Conservation (phyloP, 2,797 vertebrate genomes). For the Hemitrygon akajei region DNA sequence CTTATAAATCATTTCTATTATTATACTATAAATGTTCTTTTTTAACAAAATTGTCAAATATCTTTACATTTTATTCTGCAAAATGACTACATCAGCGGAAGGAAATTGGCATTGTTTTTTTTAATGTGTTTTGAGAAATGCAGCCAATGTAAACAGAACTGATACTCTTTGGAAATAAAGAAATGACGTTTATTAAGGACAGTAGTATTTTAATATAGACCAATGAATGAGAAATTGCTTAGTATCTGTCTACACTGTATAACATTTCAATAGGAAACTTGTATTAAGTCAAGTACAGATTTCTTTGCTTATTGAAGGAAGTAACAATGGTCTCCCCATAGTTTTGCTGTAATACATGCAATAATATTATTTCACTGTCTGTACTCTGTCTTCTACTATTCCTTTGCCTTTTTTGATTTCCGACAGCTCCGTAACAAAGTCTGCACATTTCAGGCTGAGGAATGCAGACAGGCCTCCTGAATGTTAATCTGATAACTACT, state of each 20-base stretch:
- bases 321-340: not conserved
- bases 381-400: not conserved
- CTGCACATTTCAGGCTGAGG: slow-evolving; percentile 1
- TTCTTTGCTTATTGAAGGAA: not conserved
- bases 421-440: not conserved
- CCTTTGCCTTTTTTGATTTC: not conserved
- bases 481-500: slow-evolving; percentile 25
- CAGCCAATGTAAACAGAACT: slow-evolving; percentile 3
- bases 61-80: not conserved
- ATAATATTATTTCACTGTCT: slow-evolving; percentile 12
- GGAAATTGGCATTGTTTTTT: slow-evolving; percentile 2
- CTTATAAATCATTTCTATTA: slow-evolving; percentile 32
- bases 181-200: not conserved
- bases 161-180: slow-evolving; percentile 1
- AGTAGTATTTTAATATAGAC: not conserved
- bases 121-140: not conserved
- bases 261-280: not conserved
- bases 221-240: not conserved
- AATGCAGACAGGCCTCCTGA: slow-evolving; percentile 1
- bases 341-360: not conserved
- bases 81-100: slow-evolving; percentile 21
- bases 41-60: not conserved
- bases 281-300: not conserved
- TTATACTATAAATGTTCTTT: slow-evolving; percentile 18
- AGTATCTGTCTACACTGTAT: not conserved